phyloP scores from a whole-genome alignment of 23 tunicate genomes.

The Trididemnum nubilum region DNA sequence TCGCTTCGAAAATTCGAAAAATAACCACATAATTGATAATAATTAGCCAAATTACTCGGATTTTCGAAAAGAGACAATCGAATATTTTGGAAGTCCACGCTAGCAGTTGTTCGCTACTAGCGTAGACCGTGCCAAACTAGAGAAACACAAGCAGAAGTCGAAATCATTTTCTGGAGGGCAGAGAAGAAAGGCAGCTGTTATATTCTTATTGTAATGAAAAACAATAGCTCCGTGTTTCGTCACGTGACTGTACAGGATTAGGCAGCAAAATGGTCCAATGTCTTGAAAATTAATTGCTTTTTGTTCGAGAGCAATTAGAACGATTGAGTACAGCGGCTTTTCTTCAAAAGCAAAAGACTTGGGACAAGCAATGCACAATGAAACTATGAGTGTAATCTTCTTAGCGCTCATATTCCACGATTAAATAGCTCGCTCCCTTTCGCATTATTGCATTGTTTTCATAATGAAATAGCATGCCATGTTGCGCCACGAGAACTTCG shows the following conservation, averaged over 20 bases:
- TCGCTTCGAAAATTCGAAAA: no score
- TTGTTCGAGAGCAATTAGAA: background rate
- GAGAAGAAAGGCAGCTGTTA: no score
- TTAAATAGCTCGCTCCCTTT: background rate
- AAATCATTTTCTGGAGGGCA: no score
- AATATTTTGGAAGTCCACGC: no score
- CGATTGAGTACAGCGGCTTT: background rate
- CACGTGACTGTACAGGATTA: constrained; percentile 23
- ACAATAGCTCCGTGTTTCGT: constrained; percentile 10
- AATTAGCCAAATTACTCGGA: no score
- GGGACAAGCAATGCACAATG: background rate
- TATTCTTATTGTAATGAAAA: background rate
- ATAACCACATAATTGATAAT: no score
- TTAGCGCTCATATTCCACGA: constrained; percentile 19
- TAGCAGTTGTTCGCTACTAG: no score
- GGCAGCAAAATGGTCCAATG: constrained; percentile 5
- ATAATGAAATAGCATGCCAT: no score
- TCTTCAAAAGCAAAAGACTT: background rate
- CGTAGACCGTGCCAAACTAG: no score
- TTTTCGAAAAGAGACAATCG: no score
- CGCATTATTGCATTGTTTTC: constrained; percentile 20
- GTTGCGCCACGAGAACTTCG: no score
- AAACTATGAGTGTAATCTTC: constrained; percentile 18
- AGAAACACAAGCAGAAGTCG: no score
- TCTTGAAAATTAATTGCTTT: constrained; percentile 28